Evolutionary conservation across 1,140 invertebrate genomes (phyloP).

Genomic region (Heliconius himera): DNA sequence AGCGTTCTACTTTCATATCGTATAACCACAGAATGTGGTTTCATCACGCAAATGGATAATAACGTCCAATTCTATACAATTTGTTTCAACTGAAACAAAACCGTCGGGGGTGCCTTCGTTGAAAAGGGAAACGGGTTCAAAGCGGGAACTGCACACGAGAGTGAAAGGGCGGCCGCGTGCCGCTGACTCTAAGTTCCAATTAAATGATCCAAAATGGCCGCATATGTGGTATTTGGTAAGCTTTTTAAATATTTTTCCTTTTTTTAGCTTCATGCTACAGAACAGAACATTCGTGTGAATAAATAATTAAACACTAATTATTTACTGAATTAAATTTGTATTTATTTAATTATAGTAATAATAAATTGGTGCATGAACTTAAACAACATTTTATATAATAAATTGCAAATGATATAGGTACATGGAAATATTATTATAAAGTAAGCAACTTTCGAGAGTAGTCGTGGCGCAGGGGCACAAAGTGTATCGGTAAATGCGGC

Average conservation of each 20-base stretch:
- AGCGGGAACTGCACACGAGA: conserved; percentile 85
- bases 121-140: conserved; percentile 87
- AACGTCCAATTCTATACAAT: conserved; percentile 19
- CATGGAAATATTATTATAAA: no score
- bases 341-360: no score
- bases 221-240: conserved; percentile 96
- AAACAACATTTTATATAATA: no score
- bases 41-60: conserved; percentile 8
- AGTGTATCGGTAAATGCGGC: background rate
- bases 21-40: background rate
- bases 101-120: conserved; percentile 73
- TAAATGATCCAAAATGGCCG: conserved; percentile 92
- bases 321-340: no score
- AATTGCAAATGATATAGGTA: no score
- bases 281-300: no score
- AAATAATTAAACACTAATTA: no score
- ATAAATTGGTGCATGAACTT: no score
- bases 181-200: conserved; percentile 75
- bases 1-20: background rate
- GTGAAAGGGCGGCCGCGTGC: conserved; percentile 81
- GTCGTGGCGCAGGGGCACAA: background rate
- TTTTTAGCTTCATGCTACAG: no score
- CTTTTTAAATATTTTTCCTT: background rate
- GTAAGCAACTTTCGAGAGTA: no score
- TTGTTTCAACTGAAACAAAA: conserved; percentile 56